These are phyloP conservation scores for Epinotia ramella DNA, from an alignment of 2,888 invertebrate species.

Conservation along the genomic window DNA sequence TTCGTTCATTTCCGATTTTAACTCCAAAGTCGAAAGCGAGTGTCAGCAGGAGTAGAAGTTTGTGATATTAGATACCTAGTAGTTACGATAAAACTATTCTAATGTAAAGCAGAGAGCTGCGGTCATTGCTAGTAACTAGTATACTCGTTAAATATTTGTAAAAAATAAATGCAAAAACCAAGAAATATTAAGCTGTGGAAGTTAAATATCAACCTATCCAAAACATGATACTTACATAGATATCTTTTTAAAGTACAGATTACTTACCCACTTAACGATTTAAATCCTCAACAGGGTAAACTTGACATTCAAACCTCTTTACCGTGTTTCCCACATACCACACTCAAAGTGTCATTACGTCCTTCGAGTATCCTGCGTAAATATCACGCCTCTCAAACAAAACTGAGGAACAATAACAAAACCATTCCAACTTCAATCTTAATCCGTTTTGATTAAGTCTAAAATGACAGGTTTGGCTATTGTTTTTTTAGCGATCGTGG, in stretches of 20 bases:
- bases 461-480: background rate
- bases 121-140: too few relatives aligned
- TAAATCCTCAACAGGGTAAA: constrained; percentile 2
- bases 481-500: background rate
- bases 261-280: background rate
- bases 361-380: constrained; percentile 22
- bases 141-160: background rate
- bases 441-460: background rate
- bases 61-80: too few relatives aligned
- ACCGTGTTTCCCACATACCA: constrained; percentile 20
- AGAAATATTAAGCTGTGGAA: background rate
- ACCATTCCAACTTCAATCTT: constrained; percentile 4
- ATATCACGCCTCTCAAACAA: constrained; percentile 11
- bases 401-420: background rate
- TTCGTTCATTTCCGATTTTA: too few relatives aligned
- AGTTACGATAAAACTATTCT: too few relatives aligned
- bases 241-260: background rate
- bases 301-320: constrained; percentile 27
- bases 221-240: background rate
- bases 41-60: too few relatives aligned
- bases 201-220: too few relatives aligned
- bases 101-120: too few relatives aligned
- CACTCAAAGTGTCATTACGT: background rate
- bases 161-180: background rate
- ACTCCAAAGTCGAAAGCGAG: too few relatives aligned